Percentiles rank a stretch among this genome's conserved stretches.
phyloP scores from a whole-genome alignment of 2,888 invertebrate species.

The Drosophila siamana region DNA sequence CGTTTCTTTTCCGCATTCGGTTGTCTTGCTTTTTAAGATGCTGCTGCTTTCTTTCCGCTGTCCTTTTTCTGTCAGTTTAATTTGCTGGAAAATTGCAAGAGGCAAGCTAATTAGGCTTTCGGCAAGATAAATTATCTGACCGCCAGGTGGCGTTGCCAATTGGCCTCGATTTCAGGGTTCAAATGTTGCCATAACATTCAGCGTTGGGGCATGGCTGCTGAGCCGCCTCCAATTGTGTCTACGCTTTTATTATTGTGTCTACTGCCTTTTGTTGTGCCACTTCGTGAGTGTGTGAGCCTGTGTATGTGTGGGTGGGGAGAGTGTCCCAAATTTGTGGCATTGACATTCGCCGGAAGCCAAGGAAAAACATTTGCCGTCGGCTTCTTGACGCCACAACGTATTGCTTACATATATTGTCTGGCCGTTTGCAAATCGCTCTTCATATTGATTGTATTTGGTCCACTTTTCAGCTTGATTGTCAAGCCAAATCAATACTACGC shows the following conservation, averaged over 20 bases:
- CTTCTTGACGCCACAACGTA: constrained; percentile 57
- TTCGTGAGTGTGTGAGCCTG: constrained; percentile 7
- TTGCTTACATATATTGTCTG: constrained; percentile 53
- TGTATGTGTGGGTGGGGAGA: constrained; percentile 17
- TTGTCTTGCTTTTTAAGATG: constrained; percentile 12
- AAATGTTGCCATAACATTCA: constrained; percentile 30
- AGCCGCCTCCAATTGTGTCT: constrained; percentile 28
- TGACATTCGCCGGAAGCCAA: constrained; percentile 80
- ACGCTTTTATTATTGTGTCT: constrained; percentile 51
- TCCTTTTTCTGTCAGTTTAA: constrained; percentile 62
- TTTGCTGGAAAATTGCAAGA: constrained; percentile 74
- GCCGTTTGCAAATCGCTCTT: constrained; percentile 46
- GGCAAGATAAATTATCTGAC: constrained; percentile 68
- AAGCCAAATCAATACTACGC: constrained; percentile 56
- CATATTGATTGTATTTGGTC: constrained; percentile 47
- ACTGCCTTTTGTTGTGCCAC: constrained; percentile 25
- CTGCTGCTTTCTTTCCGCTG: constrained; percentile 4
- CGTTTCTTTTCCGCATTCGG: neutral
- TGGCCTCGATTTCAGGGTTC: constrained; percentile 41
- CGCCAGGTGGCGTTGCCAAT: constrained; percentile 61
- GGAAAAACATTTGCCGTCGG: constrained; percentile 75
- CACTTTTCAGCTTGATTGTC: constrained; percentile 36
- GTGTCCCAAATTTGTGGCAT: constrained; percentile 76
- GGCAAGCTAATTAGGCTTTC: constrained; percentile 68
- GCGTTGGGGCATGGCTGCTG: neutral